Percentiles rank a stretch among this genome's conserved stretches.
Conservation (phyloP, 2,113 vertebrate species). For the Prionailurus bengalensis region DNA sequence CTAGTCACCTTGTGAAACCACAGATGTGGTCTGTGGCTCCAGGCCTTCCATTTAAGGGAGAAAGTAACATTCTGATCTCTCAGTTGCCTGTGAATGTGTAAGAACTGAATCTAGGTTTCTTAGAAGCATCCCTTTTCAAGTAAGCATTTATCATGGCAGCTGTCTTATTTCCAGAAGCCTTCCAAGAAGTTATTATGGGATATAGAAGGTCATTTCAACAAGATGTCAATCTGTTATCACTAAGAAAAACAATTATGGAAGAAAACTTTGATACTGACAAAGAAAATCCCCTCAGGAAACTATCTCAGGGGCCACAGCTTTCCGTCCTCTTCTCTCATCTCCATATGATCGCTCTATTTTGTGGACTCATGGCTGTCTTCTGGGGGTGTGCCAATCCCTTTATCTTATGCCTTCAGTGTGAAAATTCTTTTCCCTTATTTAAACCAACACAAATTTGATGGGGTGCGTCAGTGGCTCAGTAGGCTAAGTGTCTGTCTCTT, state of each 20-base stretch:
- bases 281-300: background rate
- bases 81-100: background rate
- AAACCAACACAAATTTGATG: slow-evolving; percentile 18
- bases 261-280: background rate
- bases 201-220: background rate
- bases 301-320: background rate
- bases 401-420: background rate
- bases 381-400: background rate
- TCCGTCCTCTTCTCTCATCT: background rate
- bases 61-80: background rate
- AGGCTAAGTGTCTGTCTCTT: too few species aligned
- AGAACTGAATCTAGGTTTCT: background rate
- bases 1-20: background rate
- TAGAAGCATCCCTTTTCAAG: slow-evolving; percentile 30
- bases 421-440: slow-evolving; percentile 5
- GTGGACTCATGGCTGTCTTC: background rate
- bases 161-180: slow-evolving; percentile 54
- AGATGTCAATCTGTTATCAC: slow-evolving; percentile 20
- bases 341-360: background rate
- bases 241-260: slow-evolving; percentile 3
- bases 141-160: background rate
- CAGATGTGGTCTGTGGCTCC: background rate
- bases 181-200: slow-evolving; percentile 1
- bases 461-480: too few species aligned
- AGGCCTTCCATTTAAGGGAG: background rate